phyloP scores from a whole-genome alignment of 1,140 invertebrate genomes.

The Apis laboriosa region DNA sequence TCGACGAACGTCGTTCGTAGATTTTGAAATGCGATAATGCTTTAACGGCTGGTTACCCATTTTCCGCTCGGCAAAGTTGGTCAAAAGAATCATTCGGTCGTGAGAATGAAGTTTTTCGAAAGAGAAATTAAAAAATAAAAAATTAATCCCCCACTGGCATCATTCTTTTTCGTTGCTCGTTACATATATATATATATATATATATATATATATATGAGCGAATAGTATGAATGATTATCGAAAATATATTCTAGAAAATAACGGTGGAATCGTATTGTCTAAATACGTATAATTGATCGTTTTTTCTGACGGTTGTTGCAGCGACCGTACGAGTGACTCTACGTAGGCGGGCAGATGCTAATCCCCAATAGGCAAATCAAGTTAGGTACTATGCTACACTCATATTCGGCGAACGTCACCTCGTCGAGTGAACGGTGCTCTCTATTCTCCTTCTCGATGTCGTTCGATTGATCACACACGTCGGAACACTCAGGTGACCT shows the following conservation, averaged over 20 bases:
- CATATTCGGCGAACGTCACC: constrained; percentile 59
- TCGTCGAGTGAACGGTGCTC: constrained; percentile 10
- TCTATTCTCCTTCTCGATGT: constrained; percentile 1
- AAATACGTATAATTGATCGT: constrained; percentile 72
- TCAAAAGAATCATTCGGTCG: neutral
- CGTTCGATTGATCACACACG: neutral
- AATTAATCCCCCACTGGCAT: neutral
- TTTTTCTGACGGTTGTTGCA: constrained; percentile 81
- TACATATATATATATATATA: too few species aligned
- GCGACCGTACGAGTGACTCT: constrained; percentile 81
- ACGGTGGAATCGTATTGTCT: constrained; percentile 63
- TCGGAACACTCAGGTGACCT: neutral
- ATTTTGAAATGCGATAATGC: too few species aligned
- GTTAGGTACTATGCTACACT: constrained; percentile 75
- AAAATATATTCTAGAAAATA: constrained; percentile 72
- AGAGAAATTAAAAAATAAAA: too few species aligned
- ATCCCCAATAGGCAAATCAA: constrained; percentile 79
- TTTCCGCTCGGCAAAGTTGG: neutral
- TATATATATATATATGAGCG: neutral
- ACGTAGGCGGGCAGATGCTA: constrained; percentile 80
- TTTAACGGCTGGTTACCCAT: neutral
- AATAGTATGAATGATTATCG: constrained; percentile 43
- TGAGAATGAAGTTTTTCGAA: neutral
- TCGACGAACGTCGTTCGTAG: too few species aligned
- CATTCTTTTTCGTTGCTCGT: constrained; percentile 3